Conservation (phyloP, 2,113 vertebrate species). For the Hipposideros armiger region DNA sequence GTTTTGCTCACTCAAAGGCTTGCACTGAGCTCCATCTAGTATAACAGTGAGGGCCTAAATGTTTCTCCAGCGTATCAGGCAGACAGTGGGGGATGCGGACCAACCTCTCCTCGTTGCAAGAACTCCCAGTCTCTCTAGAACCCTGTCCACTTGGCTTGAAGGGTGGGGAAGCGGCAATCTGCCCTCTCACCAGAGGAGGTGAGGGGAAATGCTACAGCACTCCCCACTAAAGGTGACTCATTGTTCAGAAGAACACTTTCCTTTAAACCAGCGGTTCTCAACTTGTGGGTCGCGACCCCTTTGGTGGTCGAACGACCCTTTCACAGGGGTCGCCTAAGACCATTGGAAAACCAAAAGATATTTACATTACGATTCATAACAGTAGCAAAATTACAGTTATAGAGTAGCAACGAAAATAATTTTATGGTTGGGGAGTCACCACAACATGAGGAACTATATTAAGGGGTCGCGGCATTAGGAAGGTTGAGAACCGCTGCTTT, state of each 20-base stretch:
- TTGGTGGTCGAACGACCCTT: no score
- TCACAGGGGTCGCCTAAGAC: no score
- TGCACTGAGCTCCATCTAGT: background rate
- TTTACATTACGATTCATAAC: no score
- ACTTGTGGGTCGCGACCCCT: no score
- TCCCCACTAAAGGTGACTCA: background rate
- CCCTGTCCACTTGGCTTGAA: background rate
- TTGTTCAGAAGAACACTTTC: background rate
- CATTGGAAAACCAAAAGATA: no score
- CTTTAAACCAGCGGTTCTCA: background rate
- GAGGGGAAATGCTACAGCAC: background rate
- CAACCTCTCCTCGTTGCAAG: background rate
- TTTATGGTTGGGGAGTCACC: no score
- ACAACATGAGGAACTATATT: no score
- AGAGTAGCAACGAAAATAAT: no score
- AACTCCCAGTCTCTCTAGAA: background rate
- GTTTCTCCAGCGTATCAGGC: background rate
- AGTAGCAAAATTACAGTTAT: no score
- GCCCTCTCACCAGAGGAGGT: background rate
- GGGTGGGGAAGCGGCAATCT: background rate
- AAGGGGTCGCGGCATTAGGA: no score
- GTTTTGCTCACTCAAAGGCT: background rate
- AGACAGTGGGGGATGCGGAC: background rate
- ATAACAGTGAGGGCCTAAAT: background rate
- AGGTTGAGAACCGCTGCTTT: no score